Evolutionary conservation across 2,113 vertebrate genomes (phyloP).

Genomic region (Leucosticte australis): DNA sequence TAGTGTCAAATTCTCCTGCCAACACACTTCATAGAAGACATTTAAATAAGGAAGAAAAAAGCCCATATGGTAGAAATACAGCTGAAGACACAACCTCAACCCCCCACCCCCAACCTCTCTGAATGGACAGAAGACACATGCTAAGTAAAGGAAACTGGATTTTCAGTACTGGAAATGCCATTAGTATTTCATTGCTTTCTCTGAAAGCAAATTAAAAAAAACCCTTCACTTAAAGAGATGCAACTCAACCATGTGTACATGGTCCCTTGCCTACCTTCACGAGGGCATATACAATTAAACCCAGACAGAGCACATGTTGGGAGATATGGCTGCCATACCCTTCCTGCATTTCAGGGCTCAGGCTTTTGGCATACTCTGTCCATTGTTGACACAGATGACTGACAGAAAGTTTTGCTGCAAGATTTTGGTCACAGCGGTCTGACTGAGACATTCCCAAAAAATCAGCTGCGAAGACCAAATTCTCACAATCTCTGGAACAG

Average conservation of each 20-base stretch:
- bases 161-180: not conserved
- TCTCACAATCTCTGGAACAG: not conserved
- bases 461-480: not conserved
- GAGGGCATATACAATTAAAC: not conserved
- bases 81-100: not conserved
- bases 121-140: not conserved
- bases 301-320: not conserved
- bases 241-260: not conserved
- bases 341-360: not conserved
- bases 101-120: not conserved
- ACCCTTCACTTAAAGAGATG: not conserved
- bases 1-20: not conserved
- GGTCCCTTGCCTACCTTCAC: not conserved
- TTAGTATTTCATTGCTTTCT: not conserved
- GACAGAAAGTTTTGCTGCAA: not conserved
- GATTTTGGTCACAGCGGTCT: not conserved
- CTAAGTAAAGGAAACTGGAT: not conserved
- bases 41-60: not conserved
- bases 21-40: not conserved
- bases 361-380: not conserved
- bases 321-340: not conserved
- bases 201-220: not conserved
- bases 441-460: not conserved
- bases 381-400: rapidly evolving
- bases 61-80: not conserved